These are phyloP conservation scores for Cryptus armator DNA, from an alignment of 2,888 invertebrate genomes.

Conservation along the genomic window DNA sequence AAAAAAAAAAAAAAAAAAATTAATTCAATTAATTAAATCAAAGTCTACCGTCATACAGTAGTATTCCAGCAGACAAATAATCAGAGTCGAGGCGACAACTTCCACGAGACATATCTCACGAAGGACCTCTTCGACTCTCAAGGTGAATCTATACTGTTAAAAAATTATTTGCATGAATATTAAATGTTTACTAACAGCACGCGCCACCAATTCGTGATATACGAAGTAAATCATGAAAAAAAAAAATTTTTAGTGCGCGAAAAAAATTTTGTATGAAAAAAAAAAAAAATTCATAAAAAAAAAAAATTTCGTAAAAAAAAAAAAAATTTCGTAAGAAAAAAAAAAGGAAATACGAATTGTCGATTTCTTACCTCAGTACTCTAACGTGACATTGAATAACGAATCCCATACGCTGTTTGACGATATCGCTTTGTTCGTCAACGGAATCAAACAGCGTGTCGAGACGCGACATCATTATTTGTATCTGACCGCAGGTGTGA, in stretches of 20 bases:
- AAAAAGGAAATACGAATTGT: neutral
- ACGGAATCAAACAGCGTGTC: slow-evolving; percentile 55
- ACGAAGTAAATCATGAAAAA: neutral
- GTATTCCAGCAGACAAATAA: slow-evolving; percentile 80
- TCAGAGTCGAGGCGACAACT: slow-evolving; percentile 78
- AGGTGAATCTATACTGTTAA: slow-evolving; percentile 73
- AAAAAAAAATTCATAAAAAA: too few relatives aligned
- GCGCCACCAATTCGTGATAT: neutral
- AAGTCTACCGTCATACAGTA: slow-evolving; percentile 77
- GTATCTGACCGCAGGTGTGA: slow-evolving; percentile 73
- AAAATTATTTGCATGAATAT: neutral
- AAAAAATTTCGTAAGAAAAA: neutral
- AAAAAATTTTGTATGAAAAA: too few relatives aligned
- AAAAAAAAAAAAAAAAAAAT: neutral
- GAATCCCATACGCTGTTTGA: slow-evolving; percentile 63
- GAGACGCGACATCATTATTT: slow-evolving; percentile 68
- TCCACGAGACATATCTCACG: slow-evolving; percentile 79
- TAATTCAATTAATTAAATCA: neutral
- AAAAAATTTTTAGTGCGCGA: neutral
- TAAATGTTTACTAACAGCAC: neutral
- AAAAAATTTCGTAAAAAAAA: too few relatives aligned
- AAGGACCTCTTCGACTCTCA: slow-evolving; percentile 75
- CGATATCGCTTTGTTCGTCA: neutral
- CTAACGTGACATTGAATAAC: slow-evolving; percentile 69
- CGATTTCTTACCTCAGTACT: slow-evolving; percentile 72